Evolutionary conservation across 2,113 vertebrate genomes (phyloP), one percentile per base, ranked within the genome.

Genomic region (Pedetes capensis): DNA sequence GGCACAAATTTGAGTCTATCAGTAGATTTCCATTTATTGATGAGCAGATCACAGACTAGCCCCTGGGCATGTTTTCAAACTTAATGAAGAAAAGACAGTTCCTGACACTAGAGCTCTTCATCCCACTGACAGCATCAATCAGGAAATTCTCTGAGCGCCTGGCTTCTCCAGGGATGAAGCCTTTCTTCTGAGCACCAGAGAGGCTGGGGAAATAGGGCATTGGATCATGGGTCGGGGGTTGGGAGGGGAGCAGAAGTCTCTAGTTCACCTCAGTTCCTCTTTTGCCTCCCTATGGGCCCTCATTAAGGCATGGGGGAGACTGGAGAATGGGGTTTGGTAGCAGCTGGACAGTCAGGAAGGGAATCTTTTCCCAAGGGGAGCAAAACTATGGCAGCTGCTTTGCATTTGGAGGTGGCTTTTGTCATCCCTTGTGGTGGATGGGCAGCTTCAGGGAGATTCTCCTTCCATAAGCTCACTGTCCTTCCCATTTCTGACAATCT

Each of bases 11-110:
- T 94, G 84, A 80, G 87, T 87, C 90, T 93, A 93, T 93, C 87
- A 79, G 93, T 93, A 29, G 72, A 94, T 90, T 96, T 97, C 92
- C 71, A 96, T 89, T 97, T 97, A 96, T 95, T 96, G 93, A 96
- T 95, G 93, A 97, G 44, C 83, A 81, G 89, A 96, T 96, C 95
- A 97, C 74, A 96, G 96, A 92, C 80, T 87, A 87, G 82, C 95
- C 92, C 79, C 84, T 68, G 80, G 96, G 94, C 89, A 96, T 95
- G 84, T 97, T 97, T 96, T 97, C 94, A 96, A 89, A 97, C 94
- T 96, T 97, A 96, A 94, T 96, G 96, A 96, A 96, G 87, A 96
- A 96, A 96, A 95, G 96, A 96, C 79, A 95, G 59, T 92, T 94
- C 92, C 47, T 96, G 91, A 93, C 91, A 95, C 44, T 47, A 84